These are phyloP conservation scores for Junonia oenone DNA, from an alignment of 2,888 invertebrate genomes.

Conservation along the genomic window DNA sequence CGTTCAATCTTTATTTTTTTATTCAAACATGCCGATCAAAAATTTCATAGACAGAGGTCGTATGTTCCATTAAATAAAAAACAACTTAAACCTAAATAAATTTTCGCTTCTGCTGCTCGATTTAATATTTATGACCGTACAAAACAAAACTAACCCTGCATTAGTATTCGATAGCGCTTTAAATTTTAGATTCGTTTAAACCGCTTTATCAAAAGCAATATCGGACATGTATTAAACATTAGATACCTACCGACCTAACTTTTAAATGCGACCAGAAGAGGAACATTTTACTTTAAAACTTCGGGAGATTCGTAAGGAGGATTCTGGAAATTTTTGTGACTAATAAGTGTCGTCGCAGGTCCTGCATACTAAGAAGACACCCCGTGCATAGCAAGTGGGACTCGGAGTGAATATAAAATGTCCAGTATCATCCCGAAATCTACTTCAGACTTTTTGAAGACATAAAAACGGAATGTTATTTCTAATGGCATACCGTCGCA, in stretches of 20 bases:
- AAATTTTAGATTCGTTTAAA: slow-evolving; percentile 75
- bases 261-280: slow-evolving; percentile 60
- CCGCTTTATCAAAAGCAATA: slow-evolving; percentile 77
- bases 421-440: slow-evolving; percentile 54
- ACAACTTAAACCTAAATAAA: slow-evolving; percentile 31
- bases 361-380: slow-evolving; percentile 72
- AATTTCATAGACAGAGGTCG: not conserved
- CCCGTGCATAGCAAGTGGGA: slow-evolving; percentile 64
- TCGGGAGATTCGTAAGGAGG: slow-evolving; percentile 47
- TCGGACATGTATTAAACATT: slow-evolving; percentile 75
- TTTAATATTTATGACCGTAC: slow-evolving; percentile 68
- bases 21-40: slow-evolving; percentile 24
- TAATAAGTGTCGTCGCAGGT: slow-evolving; percentile 68
- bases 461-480: slow-evolving; percentile 33
- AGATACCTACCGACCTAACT: slow-evolving; percentile 59
- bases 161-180: slow-evolving; percentile 74
- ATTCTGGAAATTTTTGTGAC: slow-evolving; percentile 73
- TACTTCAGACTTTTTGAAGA: slow-evolving; percentile 48
- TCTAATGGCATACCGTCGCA: slow-evolving; percentile 24
- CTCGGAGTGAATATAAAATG: slow-evolving; percentile 70
- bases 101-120: slow-evolving; percentile 54
- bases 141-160: slow-evolving; percentile 65
- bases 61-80: not conserved
- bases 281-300: slow-evolving; percentile 58
- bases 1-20: slow-evolving; percentile 33